These are phyloP conservation scores for Peucedramus taeniatus DNA, from an alignment of 2,113 vertebrate genomes.

Conservation along the genomic window DNA sequence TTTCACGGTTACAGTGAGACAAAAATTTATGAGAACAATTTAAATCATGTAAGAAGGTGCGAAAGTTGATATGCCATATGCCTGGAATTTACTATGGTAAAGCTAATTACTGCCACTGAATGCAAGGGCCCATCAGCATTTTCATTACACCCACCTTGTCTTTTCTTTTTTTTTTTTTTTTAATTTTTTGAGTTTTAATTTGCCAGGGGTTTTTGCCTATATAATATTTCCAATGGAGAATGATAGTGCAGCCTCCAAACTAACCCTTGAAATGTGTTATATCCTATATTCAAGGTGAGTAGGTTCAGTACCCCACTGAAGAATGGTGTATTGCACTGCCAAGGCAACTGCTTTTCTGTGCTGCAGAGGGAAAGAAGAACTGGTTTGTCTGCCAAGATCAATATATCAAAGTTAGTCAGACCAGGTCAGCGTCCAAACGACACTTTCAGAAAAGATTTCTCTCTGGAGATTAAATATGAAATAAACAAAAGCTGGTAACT, in stretches of 20 bases:
- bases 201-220: neutral
- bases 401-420: neutral
- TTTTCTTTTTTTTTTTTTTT: neutral
- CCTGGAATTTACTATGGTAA: constrained; percentile 40
- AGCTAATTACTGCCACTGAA: constrained; percentile 44
- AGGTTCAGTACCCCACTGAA: neutral
- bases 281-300: neutral
- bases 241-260: neutral
- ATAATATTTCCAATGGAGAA: neutral
- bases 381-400: neutral
- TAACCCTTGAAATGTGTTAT: neutral
- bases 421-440: neutral
- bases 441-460: neutral
- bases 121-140: neutral
- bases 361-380: neutral
- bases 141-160: constrained; percentile 11
- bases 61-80: constrained; percentile 44
- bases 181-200: neutral
- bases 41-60: neutral
- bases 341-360: neutral
- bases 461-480: neutral
- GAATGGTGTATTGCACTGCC: neutral
- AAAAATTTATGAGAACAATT: constrained; percentile 25
- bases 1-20: constrained; percentile 20
- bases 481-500: neutral